phyloP scores from a whole-genome alignment of 2,888 invertebrate species.

The Pemphredon lugubris region DNA sequence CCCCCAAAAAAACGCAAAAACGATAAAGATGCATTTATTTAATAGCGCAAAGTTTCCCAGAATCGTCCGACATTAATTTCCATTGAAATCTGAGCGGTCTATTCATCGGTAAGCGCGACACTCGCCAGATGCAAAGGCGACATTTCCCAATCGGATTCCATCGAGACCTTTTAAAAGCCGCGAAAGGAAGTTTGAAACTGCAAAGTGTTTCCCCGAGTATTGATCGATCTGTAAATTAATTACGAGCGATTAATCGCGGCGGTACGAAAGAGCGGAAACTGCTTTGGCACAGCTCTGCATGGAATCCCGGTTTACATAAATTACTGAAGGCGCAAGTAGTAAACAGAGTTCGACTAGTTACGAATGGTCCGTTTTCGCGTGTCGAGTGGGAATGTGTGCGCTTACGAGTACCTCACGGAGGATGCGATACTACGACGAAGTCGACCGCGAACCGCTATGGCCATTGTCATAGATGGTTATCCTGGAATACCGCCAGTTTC shows the following conservation, averaged over 20 bases:
- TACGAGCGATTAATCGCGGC: slow-evolving; percentile 32
- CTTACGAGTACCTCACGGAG: slow-evolving; percentile 4
- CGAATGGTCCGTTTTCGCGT: slow-evolving; percentile 1
- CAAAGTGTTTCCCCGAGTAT: slow-evolving; percentile 10
- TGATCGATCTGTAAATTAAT: slow-evolving; percentile 35
- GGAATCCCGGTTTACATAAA: slow-evolving; percentile 31
- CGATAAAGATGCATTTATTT: no score
- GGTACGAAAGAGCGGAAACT: slow-evolving; percentile 7
- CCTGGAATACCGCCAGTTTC: slow-evolving; percentile 25
- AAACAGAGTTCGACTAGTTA: slow-evolving; percentile 26
- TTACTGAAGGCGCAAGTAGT: slow-evolving; percentile 9
- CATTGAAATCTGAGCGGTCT: no score
- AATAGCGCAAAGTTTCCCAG: no score
- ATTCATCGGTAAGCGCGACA: neutral
- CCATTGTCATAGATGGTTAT: slow-evolving; percentile 10
- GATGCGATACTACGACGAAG: slow-evolving; percentile 6
- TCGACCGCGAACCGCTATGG: slow-evolving; percentile 8
- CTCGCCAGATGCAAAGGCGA: neutral
- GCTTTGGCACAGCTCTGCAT: slow-evolving; percentile 26
- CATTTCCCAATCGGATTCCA: neutral
- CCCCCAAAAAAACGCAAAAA: no score
- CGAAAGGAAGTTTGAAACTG: neutral
- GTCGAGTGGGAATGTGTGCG: slow-evolving; percentile 1
- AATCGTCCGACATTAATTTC: no score
- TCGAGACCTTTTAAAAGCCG: neutral